These are phyloP conservation scores for Rallus crepitans DNA, from an alignment of 2,797 vertebrate species.

Conservation along the genomic window DNA sequence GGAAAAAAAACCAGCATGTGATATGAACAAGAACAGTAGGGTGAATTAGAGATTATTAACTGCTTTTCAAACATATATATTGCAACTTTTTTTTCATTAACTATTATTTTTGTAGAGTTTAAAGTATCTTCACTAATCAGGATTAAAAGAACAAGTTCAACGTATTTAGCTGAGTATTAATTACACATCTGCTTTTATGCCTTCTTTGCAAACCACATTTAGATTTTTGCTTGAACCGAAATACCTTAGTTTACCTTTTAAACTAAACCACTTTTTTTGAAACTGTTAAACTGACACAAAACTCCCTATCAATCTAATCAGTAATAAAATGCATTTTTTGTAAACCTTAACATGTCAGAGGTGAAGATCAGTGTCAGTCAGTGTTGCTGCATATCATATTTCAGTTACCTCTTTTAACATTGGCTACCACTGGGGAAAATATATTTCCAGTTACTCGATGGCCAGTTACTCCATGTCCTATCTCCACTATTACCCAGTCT, in stretches of 20 bases:
- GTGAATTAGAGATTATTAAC: not conserved
- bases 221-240: not conserved
- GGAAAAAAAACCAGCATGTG: not conserved
- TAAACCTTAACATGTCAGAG: not conserved
- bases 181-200: not conserved
- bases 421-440: not conserved
- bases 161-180: not conserved
- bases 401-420: not conserved
- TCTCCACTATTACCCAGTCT: not conserved
- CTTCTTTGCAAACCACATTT: not conserved
- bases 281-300: not conserved
- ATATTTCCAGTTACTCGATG: not conserved
- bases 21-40: not conserved
- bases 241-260: not conserved
- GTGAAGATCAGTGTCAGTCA: not conserved
- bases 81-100: not conserved
- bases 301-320: not conserved
- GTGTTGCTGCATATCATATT: not conserved
- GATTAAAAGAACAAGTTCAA: not conserved
- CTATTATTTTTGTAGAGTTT: not conserved
- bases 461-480: not conserved
- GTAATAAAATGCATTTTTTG: not conserved
- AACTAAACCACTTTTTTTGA: not conserved
- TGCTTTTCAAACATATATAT: not conserved
- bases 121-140: not conserved